Conservation (phyloP, 2,113 vertebrate species). For the Ptilorrhoa leucosticta region DNA sequence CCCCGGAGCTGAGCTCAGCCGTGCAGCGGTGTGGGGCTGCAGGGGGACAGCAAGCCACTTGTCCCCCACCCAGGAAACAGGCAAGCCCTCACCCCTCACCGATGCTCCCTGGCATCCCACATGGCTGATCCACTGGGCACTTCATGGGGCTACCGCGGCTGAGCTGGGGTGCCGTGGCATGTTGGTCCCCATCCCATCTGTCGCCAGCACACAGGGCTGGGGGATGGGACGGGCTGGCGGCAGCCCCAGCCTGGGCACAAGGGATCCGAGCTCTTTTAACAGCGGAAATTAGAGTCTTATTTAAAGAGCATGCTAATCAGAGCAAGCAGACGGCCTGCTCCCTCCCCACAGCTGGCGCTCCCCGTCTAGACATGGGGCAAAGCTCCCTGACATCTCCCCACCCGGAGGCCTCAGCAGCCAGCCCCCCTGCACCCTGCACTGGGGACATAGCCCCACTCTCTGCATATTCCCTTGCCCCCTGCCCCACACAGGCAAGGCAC, state of each 20-base stretch:
- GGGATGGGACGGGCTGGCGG: constrained; percentile 40
- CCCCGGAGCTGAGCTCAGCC: not conserved
- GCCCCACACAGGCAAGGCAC: not conserved
- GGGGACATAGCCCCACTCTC: fast-evolving
- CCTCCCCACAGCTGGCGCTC: not conserved
- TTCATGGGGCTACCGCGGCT: fast-evolving
- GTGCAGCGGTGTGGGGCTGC: fast-evolving
- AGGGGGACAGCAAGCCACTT: not conserved
- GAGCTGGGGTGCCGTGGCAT: fast-evolving
- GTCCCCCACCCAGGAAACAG: not conserved
- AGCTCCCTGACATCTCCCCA: not conserved
- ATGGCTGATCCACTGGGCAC: fast-evolving
- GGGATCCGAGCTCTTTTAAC: constrained; percentile 49
- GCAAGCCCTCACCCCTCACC: not conserved
- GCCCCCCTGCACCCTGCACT: not conserved
- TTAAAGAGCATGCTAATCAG: constrained; percentile 59
- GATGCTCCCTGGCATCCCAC: not conserved
- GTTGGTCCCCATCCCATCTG: not conserved
- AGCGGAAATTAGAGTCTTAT: constrained; percentile 58
- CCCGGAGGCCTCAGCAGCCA: not conserved
- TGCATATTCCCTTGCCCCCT: fast-evolving
- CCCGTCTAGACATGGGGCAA: not conserved
- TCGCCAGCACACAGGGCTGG: not conserved
- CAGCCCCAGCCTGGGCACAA: constrained; percentile 35
- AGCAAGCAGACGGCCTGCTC: not conserved